phyloP scores from a whole-genome alignment of 2,797 vertebrate genomes.

The Neopelma chrysocephalum region DNA sequence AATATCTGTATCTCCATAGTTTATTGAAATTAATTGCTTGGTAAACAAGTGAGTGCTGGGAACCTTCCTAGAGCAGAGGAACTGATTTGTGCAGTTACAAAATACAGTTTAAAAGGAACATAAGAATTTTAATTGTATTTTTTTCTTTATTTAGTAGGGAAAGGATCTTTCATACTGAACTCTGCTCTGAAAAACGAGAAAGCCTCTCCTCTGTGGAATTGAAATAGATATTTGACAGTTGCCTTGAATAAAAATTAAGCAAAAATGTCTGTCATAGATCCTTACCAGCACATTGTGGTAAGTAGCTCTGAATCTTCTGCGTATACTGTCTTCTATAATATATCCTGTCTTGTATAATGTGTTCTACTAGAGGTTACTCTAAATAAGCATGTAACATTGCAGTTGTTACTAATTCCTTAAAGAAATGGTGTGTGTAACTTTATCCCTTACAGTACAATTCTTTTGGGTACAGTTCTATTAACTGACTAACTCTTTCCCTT shows the following conservation, averaged over 20 bases:
- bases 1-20: not conserved
- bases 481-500: not conserved
- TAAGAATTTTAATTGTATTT: not conserved
- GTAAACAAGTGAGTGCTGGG: not conserved
- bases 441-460: not conserved
- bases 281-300: conserved; percentile 92
- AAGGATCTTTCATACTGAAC: conserved; percentile 3
- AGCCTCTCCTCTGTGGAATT: not conserved
- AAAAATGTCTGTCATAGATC: conserved; percentile 89
- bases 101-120: not conserved
- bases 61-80: not conserved
- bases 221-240: not conserved
- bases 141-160: conserved; percentile 44
- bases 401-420: not conserved
- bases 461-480: not conserved
- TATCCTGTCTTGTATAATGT: not conserved
- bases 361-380: not conserved
- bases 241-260: not conserved
- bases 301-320: conserved; percentile 70
- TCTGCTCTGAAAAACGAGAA: conserved; percentile 4
- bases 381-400: not conserved
- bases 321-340: not conserved
- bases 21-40: not conserved
- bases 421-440: not conserved
- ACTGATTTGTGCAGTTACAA: not conserved